A percentile compares a stretch with the other conserved stretches of the same genome.
Conservation (phyloP, 2,113 vertebrate species). For the Bettongia penicillata region DNA sequence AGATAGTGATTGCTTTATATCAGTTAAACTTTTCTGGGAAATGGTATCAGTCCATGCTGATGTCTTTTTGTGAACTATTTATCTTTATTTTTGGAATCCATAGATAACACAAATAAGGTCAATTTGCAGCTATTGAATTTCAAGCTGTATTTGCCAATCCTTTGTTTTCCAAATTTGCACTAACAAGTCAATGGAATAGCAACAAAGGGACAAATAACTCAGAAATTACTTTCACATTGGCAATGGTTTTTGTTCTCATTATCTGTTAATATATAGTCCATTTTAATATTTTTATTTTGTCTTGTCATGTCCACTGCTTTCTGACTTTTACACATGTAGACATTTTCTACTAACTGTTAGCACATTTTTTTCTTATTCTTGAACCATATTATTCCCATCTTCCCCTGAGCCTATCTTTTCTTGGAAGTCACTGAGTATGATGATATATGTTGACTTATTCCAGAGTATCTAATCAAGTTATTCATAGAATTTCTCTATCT, state of each 20-base stretch:
- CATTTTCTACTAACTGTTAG: neutral
- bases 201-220: neutral
- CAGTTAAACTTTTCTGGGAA: neutral
- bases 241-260: neutral
- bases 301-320: neutral
- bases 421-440: neutral
- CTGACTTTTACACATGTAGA: neutral
- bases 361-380: neutral
- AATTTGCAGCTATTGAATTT: neutral
- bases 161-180: neutral
- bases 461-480: neutral
- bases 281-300: neutral
- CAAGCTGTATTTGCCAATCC: neutral
- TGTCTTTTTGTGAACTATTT: neutral
- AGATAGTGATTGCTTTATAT: neutral
- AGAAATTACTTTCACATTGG: neutral
- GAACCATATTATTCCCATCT: neutral
- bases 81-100: neutral
- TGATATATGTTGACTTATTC: neutral
- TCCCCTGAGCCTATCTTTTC: neutral
- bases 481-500: neutral
- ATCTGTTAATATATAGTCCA: neutral
- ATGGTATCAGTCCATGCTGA: neutral
- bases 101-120: neutral
- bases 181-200: neutral